phyloP scores from a whole-genome alignment of 2,888 invertebrate genomes.

The Lomographa bimaculata region DNA sequence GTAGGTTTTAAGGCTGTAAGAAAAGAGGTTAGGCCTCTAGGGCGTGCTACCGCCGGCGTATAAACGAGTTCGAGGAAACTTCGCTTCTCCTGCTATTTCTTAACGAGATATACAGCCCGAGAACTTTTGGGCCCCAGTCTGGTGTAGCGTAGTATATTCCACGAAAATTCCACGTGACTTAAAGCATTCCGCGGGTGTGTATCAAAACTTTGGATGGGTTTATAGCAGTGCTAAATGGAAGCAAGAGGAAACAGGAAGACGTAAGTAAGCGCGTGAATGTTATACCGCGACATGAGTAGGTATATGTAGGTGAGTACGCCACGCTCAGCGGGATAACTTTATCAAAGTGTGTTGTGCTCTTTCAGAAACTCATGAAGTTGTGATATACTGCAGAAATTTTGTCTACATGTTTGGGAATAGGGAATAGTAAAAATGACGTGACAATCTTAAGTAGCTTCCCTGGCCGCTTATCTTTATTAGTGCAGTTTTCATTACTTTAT shows the following conservation, averaged over 20 bases:
- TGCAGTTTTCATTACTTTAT: too few species aligned
- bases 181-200: slow-evolving; percentile 27
- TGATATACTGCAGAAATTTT: slow-evolving; percentile 6
- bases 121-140: slow-evolving; percentile 43
- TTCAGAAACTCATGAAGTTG: slow-evolving; percentile 6
- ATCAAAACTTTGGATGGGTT: slow-evolving; percentile 35
- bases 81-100: slow-evolving; percentile 52
- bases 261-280: slow-evolving; percentile 29
- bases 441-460: too few species aligned
- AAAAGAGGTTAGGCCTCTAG: slow-evolving; percentile 62
- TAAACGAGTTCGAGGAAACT: slow-evolving; percentile 66
- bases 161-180: slow-evolving; percentile 36
- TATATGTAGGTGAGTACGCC: not conserved
- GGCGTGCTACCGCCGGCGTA: slow-evolving; percentile 57
- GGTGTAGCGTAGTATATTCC: slow-evolving; percentile 26
- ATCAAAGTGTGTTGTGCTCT: slow-evolving; percentile 10
- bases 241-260: slow-evolving; percentile 26
- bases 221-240: slow-evolving; percentile 31
- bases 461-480: too few species aligned
- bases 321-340: slow-evolving; percentile 11
- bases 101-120: slow-evolving; percentile 51
- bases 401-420: too few species aligned
- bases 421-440: too few species aligned
- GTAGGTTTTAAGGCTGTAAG: slow-evolving; percentile 44
- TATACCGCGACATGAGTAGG: slow-evolving; percentile 14